Conservation (phyloP, 2,113 vertebrate genomes). For the Lepidothrix coronata region DNA sequence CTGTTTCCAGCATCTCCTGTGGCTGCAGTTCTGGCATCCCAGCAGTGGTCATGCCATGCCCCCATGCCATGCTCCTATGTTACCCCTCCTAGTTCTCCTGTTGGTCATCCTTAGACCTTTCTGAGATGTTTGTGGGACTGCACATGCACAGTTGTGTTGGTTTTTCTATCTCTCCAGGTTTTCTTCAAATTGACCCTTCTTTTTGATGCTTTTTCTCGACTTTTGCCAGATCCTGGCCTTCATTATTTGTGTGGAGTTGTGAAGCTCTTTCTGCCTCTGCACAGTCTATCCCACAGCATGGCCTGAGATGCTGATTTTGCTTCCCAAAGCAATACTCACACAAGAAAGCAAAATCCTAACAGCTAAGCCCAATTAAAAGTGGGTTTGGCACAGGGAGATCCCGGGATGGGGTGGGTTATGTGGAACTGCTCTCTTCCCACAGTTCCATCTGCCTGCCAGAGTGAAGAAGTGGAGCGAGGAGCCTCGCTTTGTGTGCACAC, state of each 20-base stretch:
- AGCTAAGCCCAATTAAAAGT: background rate
- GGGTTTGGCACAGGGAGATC: background rate
- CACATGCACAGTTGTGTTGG: background rate
- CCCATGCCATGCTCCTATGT: too few species aligned
- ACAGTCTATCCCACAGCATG: background rate
- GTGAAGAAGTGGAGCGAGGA: background rate
- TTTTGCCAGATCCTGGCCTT: background rate
- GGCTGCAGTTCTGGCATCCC: background rate
- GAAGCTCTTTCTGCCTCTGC: background rate
- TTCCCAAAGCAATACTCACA: background rate
- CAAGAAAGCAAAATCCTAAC: background rate
- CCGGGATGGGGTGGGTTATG: background rate
- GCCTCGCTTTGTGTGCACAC: background rate
- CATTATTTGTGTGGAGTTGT: background rate
- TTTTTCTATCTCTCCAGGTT: background rate
- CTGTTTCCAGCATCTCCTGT: background rate
- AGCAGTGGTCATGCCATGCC: background rate
- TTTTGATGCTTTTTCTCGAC: background rate
- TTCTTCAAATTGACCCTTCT: background rate
- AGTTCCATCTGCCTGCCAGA: conserved; percentile 4
- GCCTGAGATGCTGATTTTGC: background rate
- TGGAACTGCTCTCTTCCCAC: background rate
- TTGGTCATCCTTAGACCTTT: background rate
- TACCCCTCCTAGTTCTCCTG: background rate
- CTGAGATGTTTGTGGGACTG: background rate